Base-by-base conservation (phyloP, 1,140 invertebrate species). In the Hormaphis cornu region DNA sequence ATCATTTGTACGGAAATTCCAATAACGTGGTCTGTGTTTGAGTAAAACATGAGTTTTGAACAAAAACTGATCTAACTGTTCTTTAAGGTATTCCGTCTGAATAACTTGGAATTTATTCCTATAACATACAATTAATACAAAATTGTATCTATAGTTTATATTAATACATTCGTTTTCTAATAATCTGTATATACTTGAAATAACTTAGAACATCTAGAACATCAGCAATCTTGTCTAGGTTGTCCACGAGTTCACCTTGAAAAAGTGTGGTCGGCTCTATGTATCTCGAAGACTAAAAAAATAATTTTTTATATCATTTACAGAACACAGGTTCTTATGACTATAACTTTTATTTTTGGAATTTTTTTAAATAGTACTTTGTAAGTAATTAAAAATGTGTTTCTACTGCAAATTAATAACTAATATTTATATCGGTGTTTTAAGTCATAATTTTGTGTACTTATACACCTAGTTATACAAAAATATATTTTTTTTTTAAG, bases 1-100 rank as follows among this genome's bases (percentile, higher is more conserved):
- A 7, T 85, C 81, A 69, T 86, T 82, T 35, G 83, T 82, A 71
- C 89, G 82, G 78, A 90, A 91, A 46, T 85, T 85, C 89, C 89
- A 91, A 22, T 80, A 79, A 54, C 83, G 80, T 2, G 81, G 79
- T 70, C 82, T 76, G 58, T 73, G 72, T 12, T 78, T 76, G 14
- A 76, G 76, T 74, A 26, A 42, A 61, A n/a, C 3, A 14, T 9
- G 3, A 20, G 40, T 44, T 40, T 44, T 44, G 14, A n/a, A 26
- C 1, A 6, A n/a, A 20, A n/a, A 40, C 12, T 33, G 24, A 14
- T 30, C 12, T 44, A 69, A 54, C 44, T 63, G 26, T 54, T 71
- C 37, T 26, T 26, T 20, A 10, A 66, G 5, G 18, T 50, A 71
- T 37, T 63, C 20, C 5, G 52, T 28, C 12, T 46, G 26, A 22